Base-by-base conservation (phyloP, 1,140 invertebrate genomes). In the Brachionus sp. region DNA sequence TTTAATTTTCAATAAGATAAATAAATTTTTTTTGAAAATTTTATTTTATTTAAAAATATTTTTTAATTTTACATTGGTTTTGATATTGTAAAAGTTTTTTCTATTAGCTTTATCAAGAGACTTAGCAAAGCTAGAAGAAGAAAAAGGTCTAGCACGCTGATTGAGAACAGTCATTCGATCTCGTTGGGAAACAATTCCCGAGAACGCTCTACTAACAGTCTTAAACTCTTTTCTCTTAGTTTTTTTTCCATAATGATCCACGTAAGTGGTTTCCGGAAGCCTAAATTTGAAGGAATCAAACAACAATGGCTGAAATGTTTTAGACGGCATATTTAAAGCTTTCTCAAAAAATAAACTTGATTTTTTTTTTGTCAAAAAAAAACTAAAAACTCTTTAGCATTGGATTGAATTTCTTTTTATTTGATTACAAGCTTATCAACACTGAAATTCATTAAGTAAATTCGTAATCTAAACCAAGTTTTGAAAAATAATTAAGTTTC, bases 221-320 rank as follows among this genome's bases (percentile, higher is more conserved):
- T 42, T 25, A 75, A 75, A 75, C 39, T 75, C 70, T 75, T 75
- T 75, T 46, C 70, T 42, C 25, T 75, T 75, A 46, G 19, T 4
- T 33, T 75, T 75, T 75, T 46, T 75, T 12, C 70, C 70, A 44
- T 80, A 80, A 80, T 80, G 77, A 25, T 80, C 77, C 33, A 62
- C 37, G n/a, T 80, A 80, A 66, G 50, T 80, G 9, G 77, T 80
- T 25, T 80, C 35, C 19, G 77, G 77, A 0, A 19, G n/a, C 33
- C 57, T 57, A 44, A 35, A 80, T 44, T 80, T 80, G 33, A 62
- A 57, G 0, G 35, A 19, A 35, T 80, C 77, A 44, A 80, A 80
- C 12, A 80, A 19, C 23, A 80, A 66, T 62, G 77, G 77, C 50
- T 80, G 77, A 25, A 80, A 80, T 16, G 77, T 80, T 66, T 80